Conservation (phyloP, 1,140 invertebrate genomes). For the Monomorium pharaonis region DNA sequence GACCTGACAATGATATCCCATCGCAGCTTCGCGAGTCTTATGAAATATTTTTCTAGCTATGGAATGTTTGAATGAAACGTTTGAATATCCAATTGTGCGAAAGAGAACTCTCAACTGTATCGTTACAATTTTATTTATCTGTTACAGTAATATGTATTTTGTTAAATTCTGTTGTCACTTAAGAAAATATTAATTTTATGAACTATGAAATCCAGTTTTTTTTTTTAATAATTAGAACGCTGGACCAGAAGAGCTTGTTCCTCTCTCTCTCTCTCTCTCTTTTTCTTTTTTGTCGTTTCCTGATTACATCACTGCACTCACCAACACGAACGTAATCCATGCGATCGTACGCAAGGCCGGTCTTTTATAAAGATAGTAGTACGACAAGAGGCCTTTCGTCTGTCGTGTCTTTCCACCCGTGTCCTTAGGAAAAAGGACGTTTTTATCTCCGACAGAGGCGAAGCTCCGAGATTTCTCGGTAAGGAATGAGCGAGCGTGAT, state of each 20-base stretch:
- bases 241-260: background rate
- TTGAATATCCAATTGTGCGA: background rate
- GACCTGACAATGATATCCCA: background rate
- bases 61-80: background rate
- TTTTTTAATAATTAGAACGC: constrained; percentile 5
- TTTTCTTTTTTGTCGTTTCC: background rate
- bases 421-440: constrained; percentile 65
- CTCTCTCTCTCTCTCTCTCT: background rate
- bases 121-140: background rate
- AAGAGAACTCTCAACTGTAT: background rate
- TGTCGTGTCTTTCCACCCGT: constrained; percentile 35
- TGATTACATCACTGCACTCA: constrained; percentile 58
- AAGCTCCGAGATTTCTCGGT: constrained; percentile 37
- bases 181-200: background rate
- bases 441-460: constrained; percentile 61
- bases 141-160: background rate
- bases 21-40: background rate
- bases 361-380: constrained; percentile 35
- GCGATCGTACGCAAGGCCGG: constrained; percentile 6
- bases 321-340: constrained; percentile 23
- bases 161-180: background rate
- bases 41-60: background rate
- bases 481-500: constrained; percentile 54
- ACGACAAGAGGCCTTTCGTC: constrained; percentile 47
- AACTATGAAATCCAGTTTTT: background rate